A percentile compares a stretch with the other conserved stretches of the same genome.
Conservation (phyloP, 2,113 vertebrate species). For the Limanda limanda region DNA sequence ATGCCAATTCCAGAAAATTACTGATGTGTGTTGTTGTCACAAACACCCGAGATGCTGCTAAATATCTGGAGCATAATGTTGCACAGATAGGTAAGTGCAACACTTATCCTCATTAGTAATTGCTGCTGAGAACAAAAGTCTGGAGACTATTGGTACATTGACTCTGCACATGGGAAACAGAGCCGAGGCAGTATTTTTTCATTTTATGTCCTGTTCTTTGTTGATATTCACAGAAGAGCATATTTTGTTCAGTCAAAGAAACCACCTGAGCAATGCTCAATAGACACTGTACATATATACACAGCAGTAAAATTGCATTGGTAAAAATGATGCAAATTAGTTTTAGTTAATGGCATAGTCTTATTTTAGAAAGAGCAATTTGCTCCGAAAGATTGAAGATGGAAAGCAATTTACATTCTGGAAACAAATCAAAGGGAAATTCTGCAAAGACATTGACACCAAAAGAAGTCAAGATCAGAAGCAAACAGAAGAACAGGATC, state of each 20-base stretch:
- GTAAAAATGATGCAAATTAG: background rate
- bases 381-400: background rate
- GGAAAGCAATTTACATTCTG: background rate
- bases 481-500: slow-evolving; percentile 4
- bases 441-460: background rate
- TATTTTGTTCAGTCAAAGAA: too few relatives aligned
- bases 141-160: too few relatives aligned
- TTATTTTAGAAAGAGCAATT: background rate
- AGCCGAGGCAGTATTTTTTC: too few relatives aligned
- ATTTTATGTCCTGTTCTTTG: too few relatives aligned
- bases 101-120: too few relatives aligned
- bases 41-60: background rate
- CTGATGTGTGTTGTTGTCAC: too few relatives aligned
- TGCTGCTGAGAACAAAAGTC: too few relatives aligned
- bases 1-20: too few relatives aligned
- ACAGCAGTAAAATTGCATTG: background rate
- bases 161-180: too few relatives aligned
- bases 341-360: background rate
- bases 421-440: slow-evolving; percentile 10
- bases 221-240: too few relatives aligned
- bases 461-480: background rate
- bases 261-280: too few relatives aligned
- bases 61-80: background rate
- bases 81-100: too few relatives aligned
- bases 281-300: background rate